Evolutionary conservation across 1,140 invertebrate genomes (phyloP), one percentile per base, ranked within the genome.

Genomic region (Rhopalosiphum padi): DNA sequence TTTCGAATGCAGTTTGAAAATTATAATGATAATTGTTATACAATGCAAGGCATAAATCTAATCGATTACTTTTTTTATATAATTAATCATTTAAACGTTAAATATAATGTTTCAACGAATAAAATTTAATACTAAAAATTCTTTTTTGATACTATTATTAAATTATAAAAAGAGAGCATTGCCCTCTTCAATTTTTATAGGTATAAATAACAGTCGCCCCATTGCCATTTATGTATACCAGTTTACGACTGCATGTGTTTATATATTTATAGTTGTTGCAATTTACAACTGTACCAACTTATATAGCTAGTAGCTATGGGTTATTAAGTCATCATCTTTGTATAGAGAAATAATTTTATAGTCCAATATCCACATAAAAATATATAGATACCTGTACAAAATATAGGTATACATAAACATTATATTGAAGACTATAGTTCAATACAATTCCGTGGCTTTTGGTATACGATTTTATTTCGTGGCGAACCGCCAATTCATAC

Each of bases 401-500:
- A 77, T n/a, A 77, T 77, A 77, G 15, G 30, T 55, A 41, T 55
- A 43, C 11, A 89, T 51, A 43, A 41, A 41, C 41, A 41, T 89
- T 9, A 8, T 41, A 25, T 37, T 41, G 41, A 41, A 2, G 41
- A 41, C 41, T 30, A 6, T 37, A 22, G 51, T 89, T 88, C 48
- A n/a, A 51, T n/a, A 55, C 88, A 55, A 55, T 89, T 55, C 35
- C 30, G 48, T 46, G 48, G 51, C 35, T 89, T 90, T 90, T 90
- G 11, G 53, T 43, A 55, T 43, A 43, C 89, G 53, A 68, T 90
- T 90, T n/a, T 25, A 68, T 92, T 92, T 92, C 11, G 90, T 82
- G 46, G 68, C 68, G 51, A 93, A 83, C 91, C 82, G 48, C n/a
- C 35, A 43, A 90, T 68, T 90, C 89, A 55, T 90, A 68, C 41